Evolutionary conservation across 2,797 vertebrate genomes (phyloP), one percentile per base, ranked within the genome.

Genomic region (Sebastolobus alascanus): DNA sequence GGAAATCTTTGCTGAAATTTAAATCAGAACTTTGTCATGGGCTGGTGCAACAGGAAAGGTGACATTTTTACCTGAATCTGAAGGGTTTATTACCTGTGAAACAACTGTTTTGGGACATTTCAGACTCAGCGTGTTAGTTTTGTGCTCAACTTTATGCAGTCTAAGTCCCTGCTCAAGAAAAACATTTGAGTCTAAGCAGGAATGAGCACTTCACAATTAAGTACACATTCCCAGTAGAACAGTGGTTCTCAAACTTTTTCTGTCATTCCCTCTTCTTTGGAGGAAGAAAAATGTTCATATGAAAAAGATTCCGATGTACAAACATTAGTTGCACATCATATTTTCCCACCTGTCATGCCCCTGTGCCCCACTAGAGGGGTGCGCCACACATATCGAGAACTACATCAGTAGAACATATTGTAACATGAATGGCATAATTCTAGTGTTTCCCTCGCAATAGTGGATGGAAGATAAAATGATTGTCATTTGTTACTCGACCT

Each of bases 91-190:
- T 43, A 31, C 38, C 58, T 63, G 37, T 61, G 29, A 35, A n/a
- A 27, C 25, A 29, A 31, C 11, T 35, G 16, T 70, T 69, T 33
- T 31, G 5, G 22, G 54, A 68, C 6, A 37, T 76, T 74, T 52
- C 12, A 35, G 46, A 37, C 56, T 64, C 6, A 6, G 55, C 4
- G 60, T 58, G 63, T 61, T 56, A 59, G 52, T 14, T 58, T 8
- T 50, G 60, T 63, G 29, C 29, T 80, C 16, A 38, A 4, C 29
- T 58, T 35, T 56, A 66, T 46, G 72, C 25, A 35, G 46, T n/a
- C 4, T 58, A 38, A 37, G 18, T 68, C 63, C 33, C 20, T 43
- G 52, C 9, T 35, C 18, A 20, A 3, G 31, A 9, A 37, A 37
- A 61, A 61, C 59, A 35, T 61, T 2, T 61, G 0, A 61, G n/a